Conservation (phyloP, 1,140 invertebrate genomes). For the Apis florea region DNA sequence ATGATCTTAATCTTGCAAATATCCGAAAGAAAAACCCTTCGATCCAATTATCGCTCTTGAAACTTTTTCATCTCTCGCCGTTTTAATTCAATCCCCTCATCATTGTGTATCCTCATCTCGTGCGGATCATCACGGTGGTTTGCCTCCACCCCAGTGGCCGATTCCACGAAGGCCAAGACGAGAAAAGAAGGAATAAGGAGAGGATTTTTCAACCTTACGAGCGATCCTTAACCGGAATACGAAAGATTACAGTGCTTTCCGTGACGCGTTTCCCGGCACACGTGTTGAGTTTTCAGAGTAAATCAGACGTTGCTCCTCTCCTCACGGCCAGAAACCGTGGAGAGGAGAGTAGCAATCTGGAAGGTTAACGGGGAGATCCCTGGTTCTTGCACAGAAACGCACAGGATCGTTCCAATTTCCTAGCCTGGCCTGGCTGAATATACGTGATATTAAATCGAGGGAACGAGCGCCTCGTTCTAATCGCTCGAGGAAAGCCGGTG, state of each 20-base stretch:
- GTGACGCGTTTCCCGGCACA: constrained; percentile 41
- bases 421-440: constrained; percentile 22
- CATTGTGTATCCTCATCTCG: no score
- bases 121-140: neutral
- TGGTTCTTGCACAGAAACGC: constrained; percentile 4
- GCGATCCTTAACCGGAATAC: neutral
- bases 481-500: constrained; percentile 39
- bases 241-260: constrained; percentile 30
- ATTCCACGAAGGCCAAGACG: no score
- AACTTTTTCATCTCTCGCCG: neutral
- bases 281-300: constrained; percentile 34
- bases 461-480: constrained; percentile 41
- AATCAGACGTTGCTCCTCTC: constrained; percentile 34
- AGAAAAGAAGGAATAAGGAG: no score
- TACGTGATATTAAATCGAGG: constrained; percentile 52
- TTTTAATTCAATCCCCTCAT: neutral
- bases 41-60: no score
- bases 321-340: neutral
- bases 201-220: neutral
- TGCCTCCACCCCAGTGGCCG: no score
- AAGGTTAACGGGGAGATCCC: constrained; percentile 52
- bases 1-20: no score
- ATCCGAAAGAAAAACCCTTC: no score
- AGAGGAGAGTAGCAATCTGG: constrained; percentile 49
- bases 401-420: constrained; percentile 56